These are phyloP conservation scores for Laodelphax striatellus DNA, from an alignment of 1,140 invertebrate genomes.

Conservation along the genomic window DNA sequence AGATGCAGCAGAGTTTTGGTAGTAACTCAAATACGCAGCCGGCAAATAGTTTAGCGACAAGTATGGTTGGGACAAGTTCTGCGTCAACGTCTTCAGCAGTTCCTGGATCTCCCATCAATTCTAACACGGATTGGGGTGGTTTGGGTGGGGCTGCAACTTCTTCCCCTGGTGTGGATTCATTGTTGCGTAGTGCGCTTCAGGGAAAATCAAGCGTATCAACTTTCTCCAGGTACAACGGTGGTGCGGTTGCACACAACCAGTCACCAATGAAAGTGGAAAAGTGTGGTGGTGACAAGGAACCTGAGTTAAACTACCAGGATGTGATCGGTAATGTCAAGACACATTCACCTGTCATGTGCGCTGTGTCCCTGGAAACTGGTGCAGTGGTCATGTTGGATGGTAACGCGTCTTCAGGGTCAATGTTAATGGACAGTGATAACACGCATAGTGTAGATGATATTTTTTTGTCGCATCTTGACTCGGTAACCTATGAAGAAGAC, in stretches of 20 bases:
- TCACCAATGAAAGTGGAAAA: slow-evolving; percentile 12
- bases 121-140: slow-evolving; percentile 21
- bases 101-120: slow-evolving; percentile 7
- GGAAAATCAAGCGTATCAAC: slow-evolving; percentile 34
- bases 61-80: slow-evolving; percentile 65
- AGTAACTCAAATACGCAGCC: slow-evolving; percentile 21
- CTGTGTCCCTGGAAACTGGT: slow-evolving; percentile 28
- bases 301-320: slow-evolving; percentile 1
- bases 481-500: slow-evolving; percentile 47
- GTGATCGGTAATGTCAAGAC: slow-evolving; percentile 15
- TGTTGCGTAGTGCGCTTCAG: slow-evolving; percentile 67
- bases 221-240: slow-evolving; percentile 30
- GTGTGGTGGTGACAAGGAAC: neutral
- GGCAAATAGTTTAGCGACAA: slow-evolving; percentile 49
- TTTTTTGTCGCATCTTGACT: slow-evolving; percentile 25
- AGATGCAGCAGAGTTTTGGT: slow-evolving; percentile 25
- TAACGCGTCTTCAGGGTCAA: slow-evolving; percentile 6
- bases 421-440: slow-evolving; percentile 20
- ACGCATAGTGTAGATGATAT: slow-evolving; percentile 28
- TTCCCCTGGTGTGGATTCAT: slow-evolving; percentile 36
- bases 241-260: slow-evolving; percentile 12
- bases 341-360: slow-evolving; percentile 25
- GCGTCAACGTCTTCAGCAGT: slow-evolving; percentile 45
- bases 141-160: slow-evolving; percentile 6
- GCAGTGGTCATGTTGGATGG: slow-evolving; percentile 23